phyloP scores from a whole-genome alignment of 2,797 vertebrate genomes.

The Cheirogaleus major region DNA sequence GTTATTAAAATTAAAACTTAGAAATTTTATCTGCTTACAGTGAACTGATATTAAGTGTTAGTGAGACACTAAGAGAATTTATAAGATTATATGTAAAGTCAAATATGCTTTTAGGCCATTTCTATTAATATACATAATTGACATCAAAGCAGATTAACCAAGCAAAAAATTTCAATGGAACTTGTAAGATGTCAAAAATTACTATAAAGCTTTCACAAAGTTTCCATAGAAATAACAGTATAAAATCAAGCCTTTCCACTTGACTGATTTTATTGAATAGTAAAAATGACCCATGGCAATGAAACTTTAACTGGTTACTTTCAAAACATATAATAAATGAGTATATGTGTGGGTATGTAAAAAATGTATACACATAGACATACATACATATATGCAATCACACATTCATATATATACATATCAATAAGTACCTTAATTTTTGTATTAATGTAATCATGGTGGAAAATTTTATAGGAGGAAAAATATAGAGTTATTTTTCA shows the following conservation, averaged over 20 bases:
- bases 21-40: background rate
- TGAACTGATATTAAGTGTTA: background rate
- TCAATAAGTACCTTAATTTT: background rate
- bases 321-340: conserved; percentile 20
- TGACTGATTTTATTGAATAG: background rate
- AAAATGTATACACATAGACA: background rate
- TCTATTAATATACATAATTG: conserved; percentile 12
- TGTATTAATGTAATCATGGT: background rate
- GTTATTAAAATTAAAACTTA: background rate
- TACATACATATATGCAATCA: background rate
- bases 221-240: background rate
- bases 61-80: background rate
- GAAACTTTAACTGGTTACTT: background rate
- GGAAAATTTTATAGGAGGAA: background rate
- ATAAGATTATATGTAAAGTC: background rate
- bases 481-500: background rate
- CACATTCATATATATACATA: background rate
- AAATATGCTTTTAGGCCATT: conserved; percentile 5
- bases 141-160: background rate
- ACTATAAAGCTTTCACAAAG: background rate
- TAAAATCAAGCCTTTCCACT: conserved; percentile 13
- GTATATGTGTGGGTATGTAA: background rate
- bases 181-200: background rate
- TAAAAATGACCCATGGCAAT: background rate
- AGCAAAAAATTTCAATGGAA: background rate